Evolutionary conservation across 2,797 vertebrate species (phyloP).

Genomic region (Nyctibius grandis): DNA sequence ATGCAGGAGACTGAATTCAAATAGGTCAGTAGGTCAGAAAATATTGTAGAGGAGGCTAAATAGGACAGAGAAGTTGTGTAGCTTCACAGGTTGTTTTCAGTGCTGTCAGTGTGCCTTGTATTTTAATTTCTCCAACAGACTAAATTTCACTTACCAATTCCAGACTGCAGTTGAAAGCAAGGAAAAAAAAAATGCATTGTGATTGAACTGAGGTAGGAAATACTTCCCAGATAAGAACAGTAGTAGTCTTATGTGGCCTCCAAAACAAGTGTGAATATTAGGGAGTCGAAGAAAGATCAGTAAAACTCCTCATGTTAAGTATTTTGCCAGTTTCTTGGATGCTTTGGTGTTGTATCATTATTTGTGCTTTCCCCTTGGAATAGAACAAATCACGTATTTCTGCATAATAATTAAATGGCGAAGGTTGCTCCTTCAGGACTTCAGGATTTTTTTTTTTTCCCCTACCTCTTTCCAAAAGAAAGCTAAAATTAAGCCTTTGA

Average conservation of each 20-base stretch:
- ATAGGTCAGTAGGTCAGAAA: not conserved
- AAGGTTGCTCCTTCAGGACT: not conserved
- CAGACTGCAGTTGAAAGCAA: not conserved
- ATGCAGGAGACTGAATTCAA: not conserved
- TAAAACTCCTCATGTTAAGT: not conserved
- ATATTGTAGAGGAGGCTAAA: not conserved
- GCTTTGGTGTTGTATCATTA: not conserved
- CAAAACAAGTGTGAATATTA: not conserved
- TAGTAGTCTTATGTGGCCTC: not conserved
- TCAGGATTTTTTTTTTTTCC: not conserved
- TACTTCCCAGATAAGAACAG: not conserved
- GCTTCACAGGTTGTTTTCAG: not conserved
- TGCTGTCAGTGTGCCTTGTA: not conserved
- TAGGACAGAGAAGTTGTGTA: not conserved
- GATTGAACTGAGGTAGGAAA: not conserved
- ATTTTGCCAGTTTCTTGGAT: not conserved
- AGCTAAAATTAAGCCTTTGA: not conserved
- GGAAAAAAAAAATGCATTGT: rapidly evolving
- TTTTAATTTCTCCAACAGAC: not conserved
- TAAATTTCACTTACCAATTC: not conserved
- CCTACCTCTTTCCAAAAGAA: not conserved
- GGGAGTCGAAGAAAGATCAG: not conserved
- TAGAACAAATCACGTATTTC: not conserved
- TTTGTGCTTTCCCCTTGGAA: not conserved
- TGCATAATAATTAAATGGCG: not conserved